Percentiles rank a stretch among this genome's conserved stretches.
Conservation (phyloP, 2,888 invertebrate species). For the Nasonia oneida region DNA sequence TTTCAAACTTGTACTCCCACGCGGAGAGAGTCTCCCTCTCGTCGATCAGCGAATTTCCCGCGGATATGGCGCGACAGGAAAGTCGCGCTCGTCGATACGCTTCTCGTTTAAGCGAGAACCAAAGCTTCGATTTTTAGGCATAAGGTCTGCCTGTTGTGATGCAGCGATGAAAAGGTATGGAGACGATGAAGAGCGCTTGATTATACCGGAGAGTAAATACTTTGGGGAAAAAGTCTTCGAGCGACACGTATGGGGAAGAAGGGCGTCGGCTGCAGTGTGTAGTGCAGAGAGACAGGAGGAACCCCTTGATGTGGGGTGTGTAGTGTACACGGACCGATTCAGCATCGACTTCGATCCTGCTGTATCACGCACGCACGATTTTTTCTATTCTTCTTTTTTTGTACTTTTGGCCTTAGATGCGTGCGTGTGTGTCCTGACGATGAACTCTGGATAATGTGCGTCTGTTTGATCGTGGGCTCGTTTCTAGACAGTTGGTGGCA, state of each 20-base stretch:
- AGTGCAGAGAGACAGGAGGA: background rate
- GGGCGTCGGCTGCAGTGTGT: background rate
- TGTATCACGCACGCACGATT: background rate
- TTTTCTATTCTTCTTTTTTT: background rate
- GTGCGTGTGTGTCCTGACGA: background rate
- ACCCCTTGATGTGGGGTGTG: background rate
- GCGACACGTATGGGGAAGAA: background rate
- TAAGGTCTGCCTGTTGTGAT: background rate
- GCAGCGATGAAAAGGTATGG: background rate
- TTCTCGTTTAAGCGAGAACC: background rate
- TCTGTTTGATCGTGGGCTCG: background rate
- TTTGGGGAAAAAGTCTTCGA: background rate
- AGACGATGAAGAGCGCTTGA: background rate
- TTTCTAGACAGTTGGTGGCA: too few relatives aligned
- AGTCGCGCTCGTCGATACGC: background rate
- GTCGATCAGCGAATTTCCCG: background rate
- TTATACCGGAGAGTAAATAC: background rate
- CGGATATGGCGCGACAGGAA: background rate
- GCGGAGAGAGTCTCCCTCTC: background rate
- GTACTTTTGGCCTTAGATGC: background rate
- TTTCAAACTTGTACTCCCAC: background rate
- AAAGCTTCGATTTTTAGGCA: too few relatives aligned
- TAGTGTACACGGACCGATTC: background rate
- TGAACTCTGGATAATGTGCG: background rate
- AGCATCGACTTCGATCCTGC: background rate